Evolutionary conservation across 2,888 invertebrate species (phyloP).

Genomic region (Nomada hirtipes): DNA sequence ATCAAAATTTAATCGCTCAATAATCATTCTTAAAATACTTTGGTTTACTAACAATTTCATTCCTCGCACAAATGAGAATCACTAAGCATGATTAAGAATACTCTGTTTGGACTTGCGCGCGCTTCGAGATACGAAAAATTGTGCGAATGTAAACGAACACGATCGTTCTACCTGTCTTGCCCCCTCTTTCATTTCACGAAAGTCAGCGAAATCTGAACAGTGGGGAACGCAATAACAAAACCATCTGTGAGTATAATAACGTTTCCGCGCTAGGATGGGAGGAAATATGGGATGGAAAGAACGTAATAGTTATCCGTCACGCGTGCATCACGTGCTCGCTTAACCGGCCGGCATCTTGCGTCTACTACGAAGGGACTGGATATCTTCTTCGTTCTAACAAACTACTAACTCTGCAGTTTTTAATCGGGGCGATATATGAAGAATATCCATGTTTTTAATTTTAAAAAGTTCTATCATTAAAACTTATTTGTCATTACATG

Average conservation of each 20-base stretch:
- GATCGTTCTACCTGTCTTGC: not conserved
- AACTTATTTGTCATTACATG: no score
- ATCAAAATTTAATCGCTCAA: no score
- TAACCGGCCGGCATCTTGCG: slow-evolving; percentile 59
- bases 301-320: slow-evolving; percentile 60
- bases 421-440: not conserved
- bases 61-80: no score
- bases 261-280: not conserved
- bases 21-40: no score
- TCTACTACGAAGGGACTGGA: slow-evolving; percentile 2
- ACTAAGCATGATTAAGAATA: not conserved
- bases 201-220: slow-evolving; percentile 2
- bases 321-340: slow-evolving; percentile 68
- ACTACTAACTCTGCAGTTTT: not conserved
- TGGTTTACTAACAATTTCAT: no score
- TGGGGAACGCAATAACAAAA: slow-evolving; percentile 28
- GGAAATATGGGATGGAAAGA: not conserved
- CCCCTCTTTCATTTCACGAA: not conserved
- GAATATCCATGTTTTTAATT: not conserved
- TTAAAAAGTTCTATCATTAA: not conserved
- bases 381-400: not conserved
- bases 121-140: not conserved
- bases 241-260: not conserved
- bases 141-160: not conserved
- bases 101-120: not conserved